Percentiles rank a stretch among this genome's conserved stretches.
These are phyloP conservation scores for Scaptomyza pallida DNA, from an alignment of 1,140 invertebrate species.

Conservation along the genomic window DNA sequence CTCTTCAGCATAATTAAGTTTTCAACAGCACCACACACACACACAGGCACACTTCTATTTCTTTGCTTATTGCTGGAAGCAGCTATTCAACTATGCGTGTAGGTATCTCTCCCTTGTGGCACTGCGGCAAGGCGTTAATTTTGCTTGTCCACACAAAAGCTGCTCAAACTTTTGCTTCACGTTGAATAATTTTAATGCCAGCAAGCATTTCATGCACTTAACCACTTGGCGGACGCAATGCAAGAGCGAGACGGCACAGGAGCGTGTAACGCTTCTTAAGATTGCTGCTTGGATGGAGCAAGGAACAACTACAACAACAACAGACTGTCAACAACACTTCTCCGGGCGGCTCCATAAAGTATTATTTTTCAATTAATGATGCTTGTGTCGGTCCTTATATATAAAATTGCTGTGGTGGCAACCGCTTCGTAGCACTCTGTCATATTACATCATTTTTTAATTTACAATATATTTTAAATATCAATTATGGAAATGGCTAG, in stretches of 20 bases:
- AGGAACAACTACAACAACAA: too few species aligned
- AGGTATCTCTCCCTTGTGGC: not conserved
- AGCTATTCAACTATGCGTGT: not conserved
- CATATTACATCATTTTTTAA: conserved; percentile 35
- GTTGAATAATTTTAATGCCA: conserved; percentile 24
- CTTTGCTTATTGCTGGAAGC: not conserved
- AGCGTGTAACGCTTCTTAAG: not conserved
- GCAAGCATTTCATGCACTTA: conserved; percentile 24
- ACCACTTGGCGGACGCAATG: not conserved
- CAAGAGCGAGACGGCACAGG: conserved; percentile 15
- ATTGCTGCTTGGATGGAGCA: not conserved
- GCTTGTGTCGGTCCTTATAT: not conserved
- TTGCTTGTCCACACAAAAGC: conserved; percentile 8
- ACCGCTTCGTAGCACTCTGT: not conserved
- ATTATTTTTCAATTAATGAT: conserved; percentile 77
- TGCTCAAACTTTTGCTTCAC: conserved; percentile 30
- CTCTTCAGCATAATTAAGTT: conserved; percentile 61
- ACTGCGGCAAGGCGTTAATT: conserved; percentile 23
- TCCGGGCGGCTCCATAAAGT: conserved; percentile 15
- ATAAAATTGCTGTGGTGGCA: not conserved
- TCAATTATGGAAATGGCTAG: conserved; percentile 73
- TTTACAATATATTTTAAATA: conserved; percentile 73
- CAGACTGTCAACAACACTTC: conserved; percentile 16
- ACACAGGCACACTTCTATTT: not conserved
- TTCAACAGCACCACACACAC: conserved; percentile 22